Percentiles rank a stretch among this genome's conserved stretches.
phyloP scores from a whole-genome alignment of 2,797 vertebrate genomes.

The Oceanodroma leucorhoa region DNA sequence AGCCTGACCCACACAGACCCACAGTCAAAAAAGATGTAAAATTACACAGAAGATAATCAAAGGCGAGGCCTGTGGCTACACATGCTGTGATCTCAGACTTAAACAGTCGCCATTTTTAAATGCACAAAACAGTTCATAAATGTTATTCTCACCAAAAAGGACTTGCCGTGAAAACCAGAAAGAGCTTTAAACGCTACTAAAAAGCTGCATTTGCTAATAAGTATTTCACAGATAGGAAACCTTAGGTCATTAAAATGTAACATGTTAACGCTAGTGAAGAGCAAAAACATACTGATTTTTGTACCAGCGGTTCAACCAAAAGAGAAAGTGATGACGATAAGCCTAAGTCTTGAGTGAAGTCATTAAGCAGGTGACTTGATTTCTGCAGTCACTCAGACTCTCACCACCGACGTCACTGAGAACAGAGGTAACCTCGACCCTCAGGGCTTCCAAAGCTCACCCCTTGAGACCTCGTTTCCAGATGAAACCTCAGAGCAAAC shows the following conservation, averaged over 20 bases:
- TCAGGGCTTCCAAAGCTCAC: background rate
- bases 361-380: fast-evolving
- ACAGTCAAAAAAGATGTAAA: background rate
- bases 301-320: background rate
- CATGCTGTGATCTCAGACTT: background rate
- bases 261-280: background rate
- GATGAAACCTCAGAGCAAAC: background rate
- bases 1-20: background rate
- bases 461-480: background rate
- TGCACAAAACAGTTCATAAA: background rate
- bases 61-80: background rate
- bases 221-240: background rate
- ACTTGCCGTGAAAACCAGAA: background rate
- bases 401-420: background rate
- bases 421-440: background rate
- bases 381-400: background rate
- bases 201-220: background rate
- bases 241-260: background rate
- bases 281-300: background rate
- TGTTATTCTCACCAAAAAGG: background rate
- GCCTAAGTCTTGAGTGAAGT: background rate
- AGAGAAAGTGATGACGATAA: background rate
- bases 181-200: background rate
- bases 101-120: fast-evolving
- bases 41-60: background rate